A percentile compares a stretch with the other conserved stretches of the same genome.
phyloP scores from a whole-genome alignment of 2,888 invertebrate species.

The Hanleya hanleyi region DNA sequence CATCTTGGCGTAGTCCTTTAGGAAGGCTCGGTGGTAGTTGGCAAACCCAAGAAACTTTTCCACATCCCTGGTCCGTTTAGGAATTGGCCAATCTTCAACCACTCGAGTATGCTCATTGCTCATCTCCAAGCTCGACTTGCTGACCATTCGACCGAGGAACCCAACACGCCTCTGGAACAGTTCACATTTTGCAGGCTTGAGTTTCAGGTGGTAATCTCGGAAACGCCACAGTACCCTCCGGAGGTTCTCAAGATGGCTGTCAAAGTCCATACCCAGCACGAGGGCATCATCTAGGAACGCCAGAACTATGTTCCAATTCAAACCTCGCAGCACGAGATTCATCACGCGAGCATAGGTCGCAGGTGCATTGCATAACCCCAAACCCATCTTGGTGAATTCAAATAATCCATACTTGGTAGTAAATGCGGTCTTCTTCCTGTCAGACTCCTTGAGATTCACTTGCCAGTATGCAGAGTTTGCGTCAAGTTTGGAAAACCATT shows the following conservation, averaged over 20 bases:
- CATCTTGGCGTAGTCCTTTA: no score
- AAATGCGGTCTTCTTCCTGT: conserved; percentile 18
- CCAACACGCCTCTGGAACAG: no score
- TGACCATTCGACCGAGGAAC: no score
- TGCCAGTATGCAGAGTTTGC: conserved; percentile 36
- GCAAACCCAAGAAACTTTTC: no score
- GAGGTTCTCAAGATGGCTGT: not conserved
- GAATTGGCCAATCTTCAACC: no score
- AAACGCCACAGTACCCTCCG: not conserved
- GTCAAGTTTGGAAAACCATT: conserved; percentile 32
- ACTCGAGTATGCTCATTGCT: no score
- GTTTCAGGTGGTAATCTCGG: not conserved
- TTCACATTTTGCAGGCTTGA: no score
- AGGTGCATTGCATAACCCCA: conserved; percentile 16
- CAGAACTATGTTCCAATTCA: conserved; percentile 26
- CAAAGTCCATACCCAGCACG: conserved; percentile 5
- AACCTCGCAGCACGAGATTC: conserved; percentile 14
- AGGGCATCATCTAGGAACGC: conserved; percentile 28
- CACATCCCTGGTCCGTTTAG: no score
- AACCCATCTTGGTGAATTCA: conserved; percentile 7
- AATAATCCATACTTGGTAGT: conserved; percentile 11
- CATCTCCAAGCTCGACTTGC: no score
- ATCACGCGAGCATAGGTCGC: conserved; percentile 17
- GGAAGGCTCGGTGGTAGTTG: no score
- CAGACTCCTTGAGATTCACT: conserved; percentile 16